These are phyloP conservation scores for Glyphotaelius pellucidus DNA, from an alignment of 2,888 invertebrate species.

Conservation along the genomic window DNA sequence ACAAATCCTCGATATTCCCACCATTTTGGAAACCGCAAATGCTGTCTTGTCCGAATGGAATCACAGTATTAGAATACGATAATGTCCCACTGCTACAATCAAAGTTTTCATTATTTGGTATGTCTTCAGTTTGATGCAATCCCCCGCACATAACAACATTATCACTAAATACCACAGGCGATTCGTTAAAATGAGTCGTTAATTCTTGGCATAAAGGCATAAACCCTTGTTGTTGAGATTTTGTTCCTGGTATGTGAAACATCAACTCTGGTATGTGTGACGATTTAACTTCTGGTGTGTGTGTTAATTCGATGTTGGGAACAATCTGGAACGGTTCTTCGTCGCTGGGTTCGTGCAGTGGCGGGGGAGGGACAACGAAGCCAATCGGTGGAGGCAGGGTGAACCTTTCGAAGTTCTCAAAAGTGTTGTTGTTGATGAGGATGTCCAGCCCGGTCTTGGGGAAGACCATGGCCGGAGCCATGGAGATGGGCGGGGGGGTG, in stretches of 20 bases:
- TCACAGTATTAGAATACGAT: conserved; percentile 12
- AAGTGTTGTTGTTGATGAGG: conserved; percentile 68
- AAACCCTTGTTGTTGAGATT: neutral
- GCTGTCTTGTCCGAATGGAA: conserved; percentile 36
- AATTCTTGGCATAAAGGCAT: neutral
- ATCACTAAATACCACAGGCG: conserved; percentile 17
- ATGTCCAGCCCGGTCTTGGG: conserved; percentile 65
- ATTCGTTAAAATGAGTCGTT: neutral
- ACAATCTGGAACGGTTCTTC: conserved; percentile 63
- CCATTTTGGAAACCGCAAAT: conserved; percentile 75
- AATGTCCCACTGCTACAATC: neutral
- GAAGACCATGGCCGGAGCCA: conserved; percentile 64
- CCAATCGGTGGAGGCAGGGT: conserved; percentile 69
- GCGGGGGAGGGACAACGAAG: conserved; percentile 65
- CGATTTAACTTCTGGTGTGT: neutral
- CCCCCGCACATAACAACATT: conserved; percentile 14
- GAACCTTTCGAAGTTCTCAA: conserved; percentile 69
- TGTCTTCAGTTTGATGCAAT: conserved; percentile 1
- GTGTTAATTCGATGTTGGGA: conserved; percentile 58
- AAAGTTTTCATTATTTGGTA: neutral
- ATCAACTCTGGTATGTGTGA: neutral
- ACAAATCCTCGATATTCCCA: conserved; percentile 82
- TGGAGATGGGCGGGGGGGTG: conserved; percentile 56
- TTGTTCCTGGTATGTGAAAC: neutral
- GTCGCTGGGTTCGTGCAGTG: conserved; percentile 58